A percentile compares a stretch with the other conserved stretches of the same genome.
phyloP scores from a whole-genome alignment of 2,888 invertebrate species.

The Hesperia comma region DNA sequence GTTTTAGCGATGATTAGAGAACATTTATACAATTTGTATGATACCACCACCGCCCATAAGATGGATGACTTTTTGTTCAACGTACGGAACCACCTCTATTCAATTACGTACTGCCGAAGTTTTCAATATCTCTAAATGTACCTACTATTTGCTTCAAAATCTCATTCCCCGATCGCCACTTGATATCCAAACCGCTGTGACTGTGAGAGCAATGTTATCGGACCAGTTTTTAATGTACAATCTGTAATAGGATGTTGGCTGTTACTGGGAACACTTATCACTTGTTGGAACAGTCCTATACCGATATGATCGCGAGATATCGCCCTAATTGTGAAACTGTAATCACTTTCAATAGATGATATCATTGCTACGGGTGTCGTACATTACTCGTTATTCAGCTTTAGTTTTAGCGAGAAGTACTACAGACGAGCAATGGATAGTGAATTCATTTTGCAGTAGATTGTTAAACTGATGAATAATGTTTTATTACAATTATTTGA shows the following conservation, averaged over 20 bases:
- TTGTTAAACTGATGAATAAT: neutral
- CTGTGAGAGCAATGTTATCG: constrained; percentile 29
- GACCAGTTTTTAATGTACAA: constrained; percentile 34
- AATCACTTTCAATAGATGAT: constrained; percentile 11
- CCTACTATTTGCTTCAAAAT: too few relatives aligned
- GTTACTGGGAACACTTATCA: constrained; percentile 40
- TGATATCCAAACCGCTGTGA: constrained; percentile 16
- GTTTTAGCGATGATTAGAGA: too few relatives aligned
- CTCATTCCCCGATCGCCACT: constrained; percentile 9
- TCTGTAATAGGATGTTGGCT: constrained; percentile 34
- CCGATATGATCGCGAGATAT: constrained; percentile 27
- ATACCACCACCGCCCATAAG: too few relatives aligned
- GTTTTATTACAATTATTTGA: constrained; percentile 9
- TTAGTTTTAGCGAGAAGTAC: too few relatives aligned
- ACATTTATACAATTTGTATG: too few relatives aligned
- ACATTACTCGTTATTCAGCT: constrained; percentile 5
- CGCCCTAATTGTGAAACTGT: constrained; percentile 22
- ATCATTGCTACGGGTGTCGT: neutral
- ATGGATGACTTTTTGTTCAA: too few relatives aligned
- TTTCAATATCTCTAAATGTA: too few relatives aligned
- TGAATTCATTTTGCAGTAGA: neutral
- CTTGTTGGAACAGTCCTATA: constrained; percentile 34
- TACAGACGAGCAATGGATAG: constrained; percentile 7
- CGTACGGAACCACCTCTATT: too few relatives aligned
- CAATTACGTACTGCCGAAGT: too few relatives aligned